phyloP scores from a whole-genome alignment of 1,140 invertebrate genomes.

The Nomia melanderi region DNA sequence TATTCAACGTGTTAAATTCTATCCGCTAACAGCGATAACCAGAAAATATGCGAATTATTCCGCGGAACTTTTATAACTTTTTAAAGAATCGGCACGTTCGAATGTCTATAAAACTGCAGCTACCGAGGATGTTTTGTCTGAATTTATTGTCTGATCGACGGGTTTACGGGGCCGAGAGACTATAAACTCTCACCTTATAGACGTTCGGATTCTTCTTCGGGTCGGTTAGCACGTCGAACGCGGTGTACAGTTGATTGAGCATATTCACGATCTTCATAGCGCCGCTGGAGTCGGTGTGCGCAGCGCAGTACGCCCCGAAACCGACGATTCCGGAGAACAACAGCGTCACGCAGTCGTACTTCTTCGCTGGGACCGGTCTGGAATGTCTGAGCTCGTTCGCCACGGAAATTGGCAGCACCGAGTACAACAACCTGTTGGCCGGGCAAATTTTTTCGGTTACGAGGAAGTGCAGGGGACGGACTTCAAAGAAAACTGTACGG shows the following conservation, averaged over 20 bases:
- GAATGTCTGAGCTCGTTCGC: conserved; percentile 95
- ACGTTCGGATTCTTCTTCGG: conserved; percentile 95
- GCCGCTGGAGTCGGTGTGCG: conserved; percentile 91
- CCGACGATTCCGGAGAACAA: conserved; percentile 97
- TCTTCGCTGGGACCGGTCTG: conserved; percentile 91
- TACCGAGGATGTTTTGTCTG: no score
- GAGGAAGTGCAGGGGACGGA: no score
- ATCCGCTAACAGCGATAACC: no score
- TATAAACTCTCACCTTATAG: conserved; percentile 92
- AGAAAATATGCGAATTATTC: no score
- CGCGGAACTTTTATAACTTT: no score
- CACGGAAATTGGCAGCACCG: conserved; percentile 95
- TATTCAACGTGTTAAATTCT: no score
- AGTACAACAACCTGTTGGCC: conserved; percentile 90
- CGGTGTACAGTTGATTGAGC: conserved; percentile 94
- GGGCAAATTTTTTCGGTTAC: conserved; percentile 34
- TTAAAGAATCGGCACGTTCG: no score
- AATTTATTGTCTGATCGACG: not conserved
- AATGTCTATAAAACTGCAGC: no score
- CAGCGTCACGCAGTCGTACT: conserved; percentile 94
- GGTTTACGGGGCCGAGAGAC: not conserved
- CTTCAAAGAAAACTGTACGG: no score
- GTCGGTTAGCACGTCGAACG: conserved; percentile 95
- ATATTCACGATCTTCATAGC: conserved; percentile 96
- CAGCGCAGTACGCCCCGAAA: conserved; percentile 93